phyloP scores from a whole-genome alignment of 2,113 vertebrate genomes.

The Brevimyrus niger region DNA sequence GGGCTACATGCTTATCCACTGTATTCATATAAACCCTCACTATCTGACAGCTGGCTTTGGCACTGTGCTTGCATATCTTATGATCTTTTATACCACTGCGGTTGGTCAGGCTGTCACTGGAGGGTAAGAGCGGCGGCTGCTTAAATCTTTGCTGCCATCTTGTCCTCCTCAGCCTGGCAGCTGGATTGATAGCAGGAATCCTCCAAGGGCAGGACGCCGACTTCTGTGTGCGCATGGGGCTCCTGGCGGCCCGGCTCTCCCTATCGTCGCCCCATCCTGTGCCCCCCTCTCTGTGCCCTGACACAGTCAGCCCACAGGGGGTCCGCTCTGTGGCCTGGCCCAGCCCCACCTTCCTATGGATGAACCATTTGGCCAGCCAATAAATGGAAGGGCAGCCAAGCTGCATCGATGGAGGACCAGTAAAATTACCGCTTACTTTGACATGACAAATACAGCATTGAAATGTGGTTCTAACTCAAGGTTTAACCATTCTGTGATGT shows the following conservation, averaged over 20 bases:
- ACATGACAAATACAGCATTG: background rate
- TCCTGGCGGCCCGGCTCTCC: conserved; percentile 65
- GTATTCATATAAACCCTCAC: background rate
- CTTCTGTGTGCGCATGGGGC: conserved; percentile 67
- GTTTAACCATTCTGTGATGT: background rate
- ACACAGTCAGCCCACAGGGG: conserved; percentile 52
- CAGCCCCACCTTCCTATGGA: conserved; percentile 45
- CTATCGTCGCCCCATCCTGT: conserved; percentile 64
- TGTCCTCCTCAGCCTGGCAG: conserved; percentile 64
- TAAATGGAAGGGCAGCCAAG: background rate
- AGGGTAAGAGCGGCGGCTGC: background rate
- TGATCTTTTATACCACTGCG: background rate
- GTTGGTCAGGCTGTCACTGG: background rate
- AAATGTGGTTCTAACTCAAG: background rate
- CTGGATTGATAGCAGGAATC: conserved; percentile 71
- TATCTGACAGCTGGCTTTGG: background rate
- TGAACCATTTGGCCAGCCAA: conserved; percentile 27
- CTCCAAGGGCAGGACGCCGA: conserved; percentile 59
- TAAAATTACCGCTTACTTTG: background rate
- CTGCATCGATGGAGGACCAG: background rate
- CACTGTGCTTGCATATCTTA: background rate
- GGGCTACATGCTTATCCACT: background rate
- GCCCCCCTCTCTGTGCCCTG: conserved; percentile 51
- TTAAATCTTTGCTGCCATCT: background rate
- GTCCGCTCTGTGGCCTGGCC: conserved; percentile 52